Evolutionary conservation across 2,888 invertebrate species (phyloP).

Genomic region (Melangyna quadrimaculata): DNA sequence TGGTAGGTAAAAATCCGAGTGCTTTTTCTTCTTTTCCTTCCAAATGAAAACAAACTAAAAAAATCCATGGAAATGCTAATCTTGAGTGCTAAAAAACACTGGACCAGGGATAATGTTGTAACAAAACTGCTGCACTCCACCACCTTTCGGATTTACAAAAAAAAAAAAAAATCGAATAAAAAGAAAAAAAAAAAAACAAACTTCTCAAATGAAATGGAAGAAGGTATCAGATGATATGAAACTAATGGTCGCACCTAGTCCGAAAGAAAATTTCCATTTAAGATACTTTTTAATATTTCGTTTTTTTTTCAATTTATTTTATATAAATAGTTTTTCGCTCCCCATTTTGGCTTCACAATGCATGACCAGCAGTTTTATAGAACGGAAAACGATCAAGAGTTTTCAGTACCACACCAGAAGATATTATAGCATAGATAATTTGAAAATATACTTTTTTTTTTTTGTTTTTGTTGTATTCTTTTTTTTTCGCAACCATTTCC

Average conservation of each 20-base stretch:
- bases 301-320: background rate
- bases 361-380: conserved; percentile 31
- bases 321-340: conserved; percentile 27
- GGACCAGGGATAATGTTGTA: conserved; percentile 47
- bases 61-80: conserved; percentile 41
- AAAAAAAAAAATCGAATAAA: too few species aligned
- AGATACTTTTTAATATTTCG: background rate
- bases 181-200: background rate
- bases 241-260: conserved; percentile 49
- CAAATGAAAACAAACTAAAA: background rate
- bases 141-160: background rate
- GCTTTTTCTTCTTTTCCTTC: background rate
- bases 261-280: conserved; percentile 47
- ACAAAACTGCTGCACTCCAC: conserved; percentile 25
- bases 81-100: conserved; percentile 17
- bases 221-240: conserved; percentile 51
- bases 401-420: background rate
- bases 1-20: conserved; percentile 22
- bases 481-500: conserved; percentile 1
- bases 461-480: background rate
- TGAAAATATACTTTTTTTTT: conserved; percentile 22
- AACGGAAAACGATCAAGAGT: conserved; percentile 49
- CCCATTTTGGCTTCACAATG: conserved; percentile 13
- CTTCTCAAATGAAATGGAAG: conserved; percentile 35
- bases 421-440: conserved; percentile 29